Base-by-base conservation (phyloP, 2,113 vertebrate species). In the Rafetus swinhoei region DNA sequence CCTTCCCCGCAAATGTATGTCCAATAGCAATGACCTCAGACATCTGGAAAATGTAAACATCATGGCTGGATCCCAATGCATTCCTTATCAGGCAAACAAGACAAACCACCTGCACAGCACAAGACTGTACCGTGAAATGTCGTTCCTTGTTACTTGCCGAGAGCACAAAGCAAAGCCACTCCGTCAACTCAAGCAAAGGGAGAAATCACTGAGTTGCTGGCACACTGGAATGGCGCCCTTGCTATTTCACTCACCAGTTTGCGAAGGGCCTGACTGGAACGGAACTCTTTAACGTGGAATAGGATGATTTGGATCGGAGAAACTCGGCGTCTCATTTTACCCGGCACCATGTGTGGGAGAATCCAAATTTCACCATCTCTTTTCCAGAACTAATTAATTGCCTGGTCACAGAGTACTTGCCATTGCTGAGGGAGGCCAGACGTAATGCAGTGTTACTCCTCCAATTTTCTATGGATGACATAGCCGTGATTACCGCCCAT, bases 401-500 rank as follows among this genome's bases (percentile, higher is more conserved):
- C 90, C 94, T 86, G 22, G 22, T 39, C n/a, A 13, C 74, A 85
- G 53, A 69, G 32, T 53, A 22, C 13, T 95, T 89, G 18, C 79
- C 8, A 7, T 45, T 57, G 81, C 77, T 93, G 87, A 87, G 84
- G 97, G 86, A 90, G 87, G 59, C 10, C 13, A 53, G 77, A 74
- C 84, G 69, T 81, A 91, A 94, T 96, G 91, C 35, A 24, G 84
- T 81, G 92, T 84, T 77, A 29, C 91, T 94, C 87, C 94, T 96
- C 55, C 90, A 94, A 85, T 84, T 45, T 45, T 92, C 82, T 96
- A 88, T 94, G 92, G 92, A 69, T 24, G 88, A 87, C 94, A 95
- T 93, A 86, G 92, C 79, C 59, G 65, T 80, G 86, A 92, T 97
- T 94, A 93, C 91, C 94, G 91, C 90, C 90, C 90, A 85, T 60